Evolutionary conservation across 2,888 invertebrate genomes (phyloP).

Genomic region (Allophyes oxyacanthae): DNA sequence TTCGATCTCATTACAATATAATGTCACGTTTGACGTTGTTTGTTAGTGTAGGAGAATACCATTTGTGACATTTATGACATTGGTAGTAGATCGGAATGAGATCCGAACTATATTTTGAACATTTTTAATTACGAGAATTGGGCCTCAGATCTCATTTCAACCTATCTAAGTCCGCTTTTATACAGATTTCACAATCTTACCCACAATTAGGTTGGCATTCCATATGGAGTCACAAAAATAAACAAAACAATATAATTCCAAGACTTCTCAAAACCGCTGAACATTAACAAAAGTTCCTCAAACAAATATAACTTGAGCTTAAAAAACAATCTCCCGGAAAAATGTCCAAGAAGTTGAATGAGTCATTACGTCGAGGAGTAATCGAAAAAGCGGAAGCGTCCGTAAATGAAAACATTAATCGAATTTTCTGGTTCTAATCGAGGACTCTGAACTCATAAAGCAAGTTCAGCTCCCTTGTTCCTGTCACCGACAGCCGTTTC

Average conservation of each 20-base stretch:
- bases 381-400: slow-evolving; percentile 55
- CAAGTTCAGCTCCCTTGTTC: slow-evolving; percentile 59
- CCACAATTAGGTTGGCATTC: neutral
- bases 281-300: slow-evolving; percentile 35
- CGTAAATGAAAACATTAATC: slow-evolving; percentile 73
- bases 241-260: too few relatives aligned
- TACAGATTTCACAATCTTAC: neutral
- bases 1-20: too few relatives aligned
- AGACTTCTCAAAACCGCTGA: slow-evolving; percentile 23
- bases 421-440: slow-evolving; percentile 75
- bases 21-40: too few relatives aligned
- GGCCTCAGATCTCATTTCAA: too few relatives aligned
- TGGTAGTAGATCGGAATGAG: too few relatives aligned
- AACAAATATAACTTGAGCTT: slow-evolving; percentile 42
- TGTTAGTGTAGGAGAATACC: too few relatives aligned
- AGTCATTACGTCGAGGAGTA: slow-evolving; percentile 61
- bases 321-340: slow-evolving; percentile 43
- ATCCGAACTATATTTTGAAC: too few relatives aligned
- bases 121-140: too few relatives aligned
- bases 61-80: too few relatives aligned
- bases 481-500: slow-evolving; percentile 73
- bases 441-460: slow-evolving; percentile 78
- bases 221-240: slow-evolving; percentile 1
- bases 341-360: slow-evolving; percentile 57
- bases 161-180: too few relatives aligned